These are phyloP conservation scores for Pangasianodon hypophthalmus DNA, from an alignment of 2,113 vertebrate species.

Conservation along the genomic window DNA sequence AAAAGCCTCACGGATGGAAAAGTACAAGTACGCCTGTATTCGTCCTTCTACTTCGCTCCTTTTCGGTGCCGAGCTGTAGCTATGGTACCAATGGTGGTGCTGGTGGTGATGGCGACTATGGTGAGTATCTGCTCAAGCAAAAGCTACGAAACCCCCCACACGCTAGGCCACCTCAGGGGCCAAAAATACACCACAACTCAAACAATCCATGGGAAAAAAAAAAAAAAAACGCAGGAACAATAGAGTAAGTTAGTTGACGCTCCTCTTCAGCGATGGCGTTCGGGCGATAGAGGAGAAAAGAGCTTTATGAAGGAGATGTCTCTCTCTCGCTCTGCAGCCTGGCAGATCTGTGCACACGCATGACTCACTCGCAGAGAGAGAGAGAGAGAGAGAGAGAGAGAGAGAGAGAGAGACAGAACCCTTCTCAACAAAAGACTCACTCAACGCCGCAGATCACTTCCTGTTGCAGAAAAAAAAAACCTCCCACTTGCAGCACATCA, in stretches of 20 bases:
- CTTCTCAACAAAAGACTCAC: conserved; percentile 99
- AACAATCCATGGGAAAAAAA: conserved; percentile 68
- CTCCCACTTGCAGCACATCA: conserved; percentile 93
- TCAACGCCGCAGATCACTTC: conserved; percentile 99
- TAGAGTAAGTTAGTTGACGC: conserved; percentile 55
- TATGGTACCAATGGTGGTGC: conserved; percentile 49
- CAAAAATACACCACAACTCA: conserved; percentile 59
- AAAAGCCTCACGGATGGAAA: conserved; percentile 69
- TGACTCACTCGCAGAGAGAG: conserved; percentile 84
- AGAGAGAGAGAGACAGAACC: conserved; percentile 81
- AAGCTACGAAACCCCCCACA: conserved; percentile 66
- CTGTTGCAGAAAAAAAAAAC: conserved; percentile 84
- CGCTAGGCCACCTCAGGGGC: conserved; percentile 67
- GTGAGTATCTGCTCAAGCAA: conserved; percentile 55
- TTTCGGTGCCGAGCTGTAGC: conserved; percentile 3
- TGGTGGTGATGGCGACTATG: conserved; percentile 55
- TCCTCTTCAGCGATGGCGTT: conserved; percentile 64
- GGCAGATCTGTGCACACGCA: conserved; percentile 92
- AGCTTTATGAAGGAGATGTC: conserved; percentile 76
- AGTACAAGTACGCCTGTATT: conserved; percentile 60
- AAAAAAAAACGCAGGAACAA: conserved; percentile 53
- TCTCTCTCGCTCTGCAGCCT: conserved; percentile 82
- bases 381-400: conserved; percentile 46
- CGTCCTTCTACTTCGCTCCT: conserved; percentile 47
- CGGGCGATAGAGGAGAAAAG: conserved; percentile 68